These are phyloP conservation scores for Lichenostomus cassidix DNA, from an alignment of 2,113 vertebrate species.

Conservation along the genomic window DNA sequence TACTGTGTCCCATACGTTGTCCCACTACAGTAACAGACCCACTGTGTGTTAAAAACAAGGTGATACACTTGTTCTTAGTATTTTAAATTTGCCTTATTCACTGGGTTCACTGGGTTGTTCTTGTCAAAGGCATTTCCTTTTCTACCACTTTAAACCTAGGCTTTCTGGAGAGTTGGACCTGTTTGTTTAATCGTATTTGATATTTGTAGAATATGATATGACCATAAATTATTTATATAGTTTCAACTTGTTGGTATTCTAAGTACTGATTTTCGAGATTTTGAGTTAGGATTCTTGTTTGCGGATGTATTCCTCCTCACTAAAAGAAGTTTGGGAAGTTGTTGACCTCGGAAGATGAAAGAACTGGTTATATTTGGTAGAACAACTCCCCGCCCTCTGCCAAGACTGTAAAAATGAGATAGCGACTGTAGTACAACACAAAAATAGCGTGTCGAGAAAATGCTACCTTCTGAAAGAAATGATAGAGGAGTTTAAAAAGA, in stretches of 20 bases:
- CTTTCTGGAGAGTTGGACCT: neutral
- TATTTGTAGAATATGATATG: neutral
- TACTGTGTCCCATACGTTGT: neutral
- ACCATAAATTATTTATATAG: neutral
- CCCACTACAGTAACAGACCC: neutral
- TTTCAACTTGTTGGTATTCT: neutral
- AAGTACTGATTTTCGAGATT: neutral
- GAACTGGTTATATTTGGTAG: slow-evolving; percentile 44
- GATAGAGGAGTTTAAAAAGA: neutral
- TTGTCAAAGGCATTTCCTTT: neutral
- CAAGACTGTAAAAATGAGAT: slow-evolving; percentile 48
- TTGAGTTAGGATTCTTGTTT: neutral
- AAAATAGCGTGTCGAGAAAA: neutral
- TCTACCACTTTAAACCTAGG: neutral
- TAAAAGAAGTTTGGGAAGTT: slow-evolving; percentile 49
- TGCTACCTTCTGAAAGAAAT: neutral
- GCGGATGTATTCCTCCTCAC: neutral
- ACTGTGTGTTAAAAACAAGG: neutral
- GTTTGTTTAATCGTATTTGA: neutral
- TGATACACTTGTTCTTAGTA: neutral
- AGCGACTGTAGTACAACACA: slow-evolving; percentile 8
- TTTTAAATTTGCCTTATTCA: neutral
- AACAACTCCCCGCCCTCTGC: slow-evolving; percentile 33
- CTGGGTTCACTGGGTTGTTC: neutral
- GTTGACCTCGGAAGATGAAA: slow-evolving; percentile 58